phyloP scores from a whole-genome alignment of 2,113 vertebrate species.

The Cyprinodon brontotheroides region DNA sequence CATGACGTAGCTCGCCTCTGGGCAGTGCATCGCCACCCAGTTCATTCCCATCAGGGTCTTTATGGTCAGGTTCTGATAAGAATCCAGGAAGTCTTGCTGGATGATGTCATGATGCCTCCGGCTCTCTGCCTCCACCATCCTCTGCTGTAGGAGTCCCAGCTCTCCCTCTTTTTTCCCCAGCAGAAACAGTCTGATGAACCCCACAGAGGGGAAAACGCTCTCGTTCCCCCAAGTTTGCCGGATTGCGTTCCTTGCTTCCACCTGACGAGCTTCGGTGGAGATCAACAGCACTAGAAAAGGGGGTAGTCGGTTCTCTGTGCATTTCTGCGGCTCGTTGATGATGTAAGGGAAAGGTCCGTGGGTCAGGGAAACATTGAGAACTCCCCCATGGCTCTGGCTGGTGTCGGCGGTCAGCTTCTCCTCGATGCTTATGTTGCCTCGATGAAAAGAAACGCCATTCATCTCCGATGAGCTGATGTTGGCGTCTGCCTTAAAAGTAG shows the following conservation, averaged over 20 bases:
- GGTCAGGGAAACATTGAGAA: conserved; percentile 53
- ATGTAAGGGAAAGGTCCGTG: conserved; percentile 86
- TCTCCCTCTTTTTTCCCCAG: conserved; percentile 85
- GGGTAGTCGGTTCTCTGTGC: conserved; percentile 73
- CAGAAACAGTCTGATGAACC: conserved; percentile 87
- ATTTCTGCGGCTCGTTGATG: conserved; percentile 91
- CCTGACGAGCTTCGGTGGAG: conserved; percentile 88
- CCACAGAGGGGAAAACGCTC: conserved; percentile 81
- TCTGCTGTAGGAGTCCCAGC: conserved; percentile 78
- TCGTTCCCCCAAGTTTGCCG: conserved; percentile 96
- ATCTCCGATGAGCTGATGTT: conserved; percentile 79
- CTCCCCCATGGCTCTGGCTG: conserved; percentile 82
- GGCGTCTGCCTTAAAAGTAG: conserved; percentile 72
- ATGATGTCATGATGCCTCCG: conserved; percentile 88
- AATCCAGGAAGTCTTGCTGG: conserved; percentile 94
- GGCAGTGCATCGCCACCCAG: conserved; percentile 92
- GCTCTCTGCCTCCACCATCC: conserved; percentile 87
- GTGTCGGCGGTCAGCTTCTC: conserved; percentile 80
- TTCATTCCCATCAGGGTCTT: conserved; percentile 99
- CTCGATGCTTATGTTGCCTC: conserved; percentile 78
- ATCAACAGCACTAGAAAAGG: conserved; percentile 93
- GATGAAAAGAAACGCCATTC: conserved; percentile 55
- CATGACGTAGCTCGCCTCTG: conserved; percentile 89
- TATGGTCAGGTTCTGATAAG: conserved; percentile 94
- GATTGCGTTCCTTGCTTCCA: conserved; percentile 90